Evolutionary conservation across 2,797 vertebrate genomes (phyloP).

Genomic region (Luscinia megarhynchos): DNA sequence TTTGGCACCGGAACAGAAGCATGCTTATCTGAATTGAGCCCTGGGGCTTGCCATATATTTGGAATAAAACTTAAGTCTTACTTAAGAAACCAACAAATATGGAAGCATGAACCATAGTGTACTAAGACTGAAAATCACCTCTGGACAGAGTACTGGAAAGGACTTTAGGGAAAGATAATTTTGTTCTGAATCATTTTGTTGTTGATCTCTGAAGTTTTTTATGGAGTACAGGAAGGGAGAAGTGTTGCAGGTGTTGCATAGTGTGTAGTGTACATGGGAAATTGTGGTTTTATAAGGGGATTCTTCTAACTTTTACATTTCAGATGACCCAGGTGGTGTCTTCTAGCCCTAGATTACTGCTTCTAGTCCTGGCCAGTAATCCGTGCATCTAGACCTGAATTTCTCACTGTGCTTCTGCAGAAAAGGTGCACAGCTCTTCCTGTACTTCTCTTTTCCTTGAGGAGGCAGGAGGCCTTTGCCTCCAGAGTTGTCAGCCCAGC

Average conservation of each 20-base stretch:
- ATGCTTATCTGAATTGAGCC: conserved; percentile 70
- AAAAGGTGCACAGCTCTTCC: neutral
- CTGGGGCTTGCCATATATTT: conserved; percentile 65
- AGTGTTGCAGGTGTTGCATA: neutral
- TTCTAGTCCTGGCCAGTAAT: neutral
- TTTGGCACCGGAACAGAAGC: conserved; percentile 58
- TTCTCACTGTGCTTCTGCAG: neutral
- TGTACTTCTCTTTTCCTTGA: neutral
- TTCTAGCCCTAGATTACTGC: neutral
- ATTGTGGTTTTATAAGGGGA: neutral
- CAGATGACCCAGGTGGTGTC: neutral
- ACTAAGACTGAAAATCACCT: neutral
- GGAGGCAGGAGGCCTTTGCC: neutral
- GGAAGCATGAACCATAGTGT: neutral
- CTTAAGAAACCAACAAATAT: conserved; percentile 68
- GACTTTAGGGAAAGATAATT: neutral
- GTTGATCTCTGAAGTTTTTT: neutral
- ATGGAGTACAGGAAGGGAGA: neutral
- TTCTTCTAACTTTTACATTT: neutral
- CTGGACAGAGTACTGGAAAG: neutral
- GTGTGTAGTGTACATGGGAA: neutral
- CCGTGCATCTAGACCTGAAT: neutral
- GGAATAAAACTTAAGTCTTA: conserved; percentile 67
- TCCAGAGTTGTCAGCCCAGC: neutral
- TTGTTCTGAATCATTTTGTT: neutral